phyloP scores from a whole-genome alignment of 2,888 invertebrate genomes.

The Caenorhabditis plicata region DNA sequence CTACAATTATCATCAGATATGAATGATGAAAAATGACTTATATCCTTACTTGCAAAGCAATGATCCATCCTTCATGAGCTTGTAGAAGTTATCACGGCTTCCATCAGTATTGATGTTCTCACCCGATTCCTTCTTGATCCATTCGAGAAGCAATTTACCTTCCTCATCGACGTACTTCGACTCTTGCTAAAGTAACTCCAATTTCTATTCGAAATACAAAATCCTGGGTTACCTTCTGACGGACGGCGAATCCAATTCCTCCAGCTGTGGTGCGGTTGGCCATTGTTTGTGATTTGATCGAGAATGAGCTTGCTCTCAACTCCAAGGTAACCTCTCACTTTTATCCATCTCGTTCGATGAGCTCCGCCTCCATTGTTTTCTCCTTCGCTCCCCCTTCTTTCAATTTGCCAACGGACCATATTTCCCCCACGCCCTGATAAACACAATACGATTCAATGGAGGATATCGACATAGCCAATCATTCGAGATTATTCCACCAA shows the following conservation, averaged over 20 bases:
- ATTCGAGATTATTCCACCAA: too few relatives aligned
- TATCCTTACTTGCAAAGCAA: slow-evolving; percentile 89
- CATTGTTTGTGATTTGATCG: slow-evolving; percentile 38
- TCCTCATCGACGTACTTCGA: slow-evolving; percentile 94
- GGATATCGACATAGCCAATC: too few relatives aligned
- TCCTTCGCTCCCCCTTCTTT: slow-evolving; percentile 3
- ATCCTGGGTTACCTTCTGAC: slow-evolving; percentile 47
- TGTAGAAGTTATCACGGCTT: slow-evolving; percentile 90
- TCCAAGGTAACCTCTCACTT: too few relatives aligned
- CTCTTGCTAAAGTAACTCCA: slow-evolving; percentile 76
- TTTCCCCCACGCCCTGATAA: slow-evolving; percentile 18
- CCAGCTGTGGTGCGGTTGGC: slow-evolving; percentile 63
- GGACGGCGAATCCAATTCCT: slow-evolving; percentile 63
- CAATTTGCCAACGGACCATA: slow-evolving; percentile 14
- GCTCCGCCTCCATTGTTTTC: too few relatives aligned
- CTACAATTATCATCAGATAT: slow-evolving; percentile 68
- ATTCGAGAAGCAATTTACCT: slow-evolving; percentile 87
- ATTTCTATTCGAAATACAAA: not conserved
- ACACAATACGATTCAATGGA: too few relatives aligned
- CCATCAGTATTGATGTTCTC: slow-evolving; percentile 76
- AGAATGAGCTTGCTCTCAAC: too few relatives aligned
- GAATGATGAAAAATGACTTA: slow-evolving; percentile 13
- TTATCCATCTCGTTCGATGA: too few relatives aligned
- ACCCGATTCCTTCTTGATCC: slow-evolving; percentile 85
- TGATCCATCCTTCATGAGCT: slow-evolving; percentile 83